Base-by-base conservation (phyloP, 2,888 invertebrate genomes). In the Sinopyrophorus schimmeli region DNA sequence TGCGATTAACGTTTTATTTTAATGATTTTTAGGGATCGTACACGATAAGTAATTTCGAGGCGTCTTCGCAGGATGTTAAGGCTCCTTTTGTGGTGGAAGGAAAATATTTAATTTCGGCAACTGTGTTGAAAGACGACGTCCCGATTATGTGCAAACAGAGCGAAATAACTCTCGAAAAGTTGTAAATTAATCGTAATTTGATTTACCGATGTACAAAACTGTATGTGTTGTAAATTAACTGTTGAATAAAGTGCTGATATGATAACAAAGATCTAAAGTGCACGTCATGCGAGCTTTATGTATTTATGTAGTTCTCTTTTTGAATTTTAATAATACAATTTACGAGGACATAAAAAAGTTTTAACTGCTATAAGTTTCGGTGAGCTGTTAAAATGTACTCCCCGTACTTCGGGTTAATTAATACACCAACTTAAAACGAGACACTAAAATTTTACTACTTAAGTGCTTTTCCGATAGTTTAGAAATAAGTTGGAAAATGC, bases 191-290 rank as follows among this genome's bases (percentile, higher is more conserved):
- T 12, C 17, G 5, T 24, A 26, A 27, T 7, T 27, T n/a, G n/a
- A n/a, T n/a, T n/a, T 5, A 21, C 5, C 21, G 9, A 21, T 21
- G 21, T 30, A n/a, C 3, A 30, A 15, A 5, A 30, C 12, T 30
- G 7, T 42, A 44, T 44, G 48, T 20, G 24, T 23, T 30, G 10
- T 47, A 47, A 47, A 47, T 47, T 47, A 40, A 28, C 53, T n/a
- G 38, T 48, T 34, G 40, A 43, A 35, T 47, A 41, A 51, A 46
- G 39, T 34, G 41, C 47, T 41, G 51, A 51, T 47, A 51, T 43
- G 39, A 50, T 44, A 44, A 37, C 44, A 20, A 18, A 9, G 32
- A 31, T 32, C 16, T 34, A 12, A 9, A 32, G n/a, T 23, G 20
- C 31, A 32, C 21, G 35, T 21, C 35, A 35, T 35, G 35, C 35